phyloP scores from a whole-genome alignment of 2,113 vertebrate species.

The Myrmophylax atrothorax region DNA sequence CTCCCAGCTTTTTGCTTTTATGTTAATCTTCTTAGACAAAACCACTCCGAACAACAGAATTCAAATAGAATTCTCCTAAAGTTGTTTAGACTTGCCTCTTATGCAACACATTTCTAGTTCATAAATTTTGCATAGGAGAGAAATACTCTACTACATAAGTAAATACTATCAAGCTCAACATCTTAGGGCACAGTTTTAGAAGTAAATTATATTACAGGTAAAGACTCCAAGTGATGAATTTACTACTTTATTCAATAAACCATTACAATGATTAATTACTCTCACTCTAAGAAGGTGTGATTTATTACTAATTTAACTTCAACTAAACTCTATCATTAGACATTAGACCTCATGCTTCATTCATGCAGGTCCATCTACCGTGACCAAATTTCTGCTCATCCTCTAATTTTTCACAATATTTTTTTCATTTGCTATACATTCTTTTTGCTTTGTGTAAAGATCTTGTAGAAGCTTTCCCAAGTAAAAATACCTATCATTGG shows the following conservation, averaged over 20 bases:
- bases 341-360: neutral
- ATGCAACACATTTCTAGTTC: neutral
- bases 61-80: neutral
- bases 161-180: neutral
- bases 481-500: neutral
- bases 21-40: neutral
- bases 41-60: neutral
- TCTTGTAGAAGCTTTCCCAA: neutral
- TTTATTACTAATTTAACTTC: constrained; percentile 22
- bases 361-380: neutral
- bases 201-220: neutral
- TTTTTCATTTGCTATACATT: neutral
- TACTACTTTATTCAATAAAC: constrained; percentile 30
- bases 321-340: neutral
- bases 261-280: constrained; percentile 24
- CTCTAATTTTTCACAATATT: neutral
- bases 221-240: constrained; percentile 19
- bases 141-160: neutral
- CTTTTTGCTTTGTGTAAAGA: neutral
- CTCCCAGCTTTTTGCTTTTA: neutral
- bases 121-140: neutral
- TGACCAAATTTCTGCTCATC: neutral
- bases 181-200: neutral
- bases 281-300: neutral
- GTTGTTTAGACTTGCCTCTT: neutral